Evolutionary conservation across 2,797 vertebrate genomes (phyloP).

Genomic region (Zalophus californianus): DNA sequence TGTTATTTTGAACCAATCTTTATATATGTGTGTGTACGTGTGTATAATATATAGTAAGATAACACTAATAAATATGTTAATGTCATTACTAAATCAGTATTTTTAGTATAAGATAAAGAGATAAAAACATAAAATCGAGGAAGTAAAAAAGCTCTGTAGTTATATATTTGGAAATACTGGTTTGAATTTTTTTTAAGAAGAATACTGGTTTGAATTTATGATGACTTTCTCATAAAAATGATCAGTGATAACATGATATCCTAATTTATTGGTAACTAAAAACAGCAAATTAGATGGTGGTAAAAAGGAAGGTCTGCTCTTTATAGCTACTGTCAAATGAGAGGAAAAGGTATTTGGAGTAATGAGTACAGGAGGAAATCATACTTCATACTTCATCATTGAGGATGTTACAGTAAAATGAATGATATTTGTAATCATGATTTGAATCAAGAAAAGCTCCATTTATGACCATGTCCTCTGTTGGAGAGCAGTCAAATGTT

Average conservation of each 20-base stretch:
- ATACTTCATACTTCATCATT: neutral
- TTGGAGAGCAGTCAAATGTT: neutral
- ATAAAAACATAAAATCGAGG: conserved; percentile 20
- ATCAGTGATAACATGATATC: neutral
- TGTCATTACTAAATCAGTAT: conserved; percentile 21
- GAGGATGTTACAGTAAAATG: neutral
- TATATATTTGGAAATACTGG: neutral
- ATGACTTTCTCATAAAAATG: conserved; percentile 21
- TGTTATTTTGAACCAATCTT: neutral
- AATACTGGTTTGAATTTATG: neutral
- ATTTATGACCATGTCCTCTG: neutral
- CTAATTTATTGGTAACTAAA: neutral
- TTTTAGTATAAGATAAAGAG: neutral
- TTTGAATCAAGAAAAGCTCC: neutral
- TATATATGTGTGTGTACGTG: neutral
- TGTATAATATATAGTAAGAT: neutral
- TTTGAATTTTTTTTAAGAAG: neutral
- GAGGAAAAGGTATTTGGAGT: neutral
- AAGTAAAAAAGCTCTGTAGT: neutral
- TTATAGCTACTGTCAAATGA: neutral
- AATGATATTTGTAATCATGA: neutral
- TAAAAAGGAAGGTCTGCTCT: neutral
- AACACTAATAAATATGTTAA: neutral
- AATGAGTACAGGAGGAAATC: neutral
- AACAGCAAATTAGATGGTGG: neutral